phyloP scores from a whole-genome alignment of 2,888 invertebrate species.

The Lissocephala sabroskyi region DNA sequence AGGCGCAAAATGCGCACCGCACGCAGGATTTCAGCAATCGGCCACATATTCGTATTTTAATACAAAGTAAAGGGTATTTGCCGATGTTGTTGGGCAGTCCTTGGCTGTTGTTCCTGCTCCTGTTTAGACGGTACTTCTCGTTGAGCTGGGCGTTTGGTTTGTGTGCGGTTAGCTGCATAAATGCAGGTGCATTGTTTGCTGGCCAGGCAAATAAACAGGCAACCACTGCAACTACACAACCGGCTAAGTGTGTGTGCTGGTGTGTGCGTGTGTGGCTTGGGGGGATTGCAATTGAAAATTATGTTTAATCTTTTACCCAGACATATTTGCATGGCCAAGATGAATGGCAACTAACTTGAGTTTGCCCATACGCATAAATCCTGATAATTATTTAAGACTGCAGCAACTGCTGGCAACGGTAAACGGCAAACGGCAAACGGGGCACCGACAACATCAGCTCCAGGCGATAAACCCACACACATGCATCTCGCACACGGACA shows the following conservation, averaged over 20 bases:
- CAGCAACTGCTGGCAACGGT: constrained; percentile 8
- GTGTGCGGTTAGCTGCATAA: constrained; percentile 34
- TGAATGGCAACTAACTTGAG: constrained; percentile 30
- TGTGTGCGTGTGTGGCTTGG: neutral
- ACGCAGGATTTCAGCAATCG: constrained; percentile 9
- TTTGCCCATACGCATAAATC: constrained; percentile 49
- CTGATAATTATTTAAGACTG: constrained; percentile 55
- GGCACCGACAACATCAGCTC: too few relatives aligned
- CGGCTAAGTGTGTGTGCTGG: neutral
- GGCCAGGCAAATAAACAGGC: neutral
- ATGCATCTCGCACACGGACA: constrained; percentile 17
- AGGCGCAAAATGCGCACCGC: constrained; percentile 12
- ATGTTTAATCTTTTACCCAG: constrained; percentile 54
- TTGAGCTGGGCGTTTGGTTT: constrained; percentile 18
- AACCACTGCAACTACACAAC: too few relatives aligned
- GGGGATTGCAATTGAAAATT: constrained; percentile 35
- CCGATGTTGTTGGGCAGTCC: neutral
- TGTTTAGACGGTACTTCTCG: neutral
- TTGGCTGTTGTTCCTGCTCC: constrained; percentile 1
- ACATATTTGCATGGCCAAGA: constrained; percentile 45
- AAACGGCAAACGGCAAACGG: too few relatives aligned
- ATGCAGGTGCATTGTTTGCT: constrained; percentile 29
- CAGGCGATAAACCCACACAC: constrained; percentile 35
- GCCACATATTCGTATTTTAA: neutral
- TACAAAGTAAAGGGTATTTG: neutral